Conservation (phyloP, 30 jellyfish, hydroid and myxozoan species). For the Rhopilema esculentum region DNA sequence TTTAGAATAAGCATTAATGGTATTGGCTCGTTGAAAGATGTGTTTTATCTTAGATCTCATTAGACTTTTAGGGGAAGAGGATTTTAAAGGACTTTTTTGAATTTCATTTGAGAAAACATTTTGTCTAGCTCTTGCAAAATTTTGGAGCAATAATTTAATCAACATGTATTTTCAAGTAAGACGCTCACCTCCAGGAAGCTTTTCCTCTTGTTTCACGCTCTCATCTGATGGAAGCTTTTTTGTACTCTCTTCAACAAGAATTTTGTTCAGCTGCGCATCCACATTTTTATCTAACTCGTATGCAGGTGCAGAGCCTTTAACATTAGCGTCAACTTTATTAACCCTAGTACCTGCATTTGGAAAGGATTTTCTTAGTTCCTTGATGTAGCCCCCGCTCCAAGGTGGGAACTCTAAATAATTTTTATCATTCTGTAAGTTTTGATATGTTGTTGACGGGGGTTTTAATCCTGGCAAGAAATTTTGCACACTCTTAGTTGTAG, state of each 20-base stretch:
- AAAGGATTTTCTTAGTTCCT: slow-evolving; percentile 5
- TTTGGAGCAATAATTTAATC: too few species aligned
- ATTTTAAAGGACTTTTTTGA: too few species aligned
- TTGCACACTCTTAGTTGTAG: slow-evolving; percentile 72
- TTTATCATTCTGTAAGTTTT: neutral
- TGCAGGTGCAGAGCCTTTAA: neutral
- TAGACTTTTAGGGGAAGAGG: too few species aligned
- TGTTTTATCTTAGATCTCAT: too few species aligned
- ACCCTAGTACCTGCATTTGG: slow-evolving; percentile 1
- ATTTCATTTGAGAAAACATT: too few species aligned
- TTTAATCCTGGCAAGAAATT: slow-evolving; percentile 43
- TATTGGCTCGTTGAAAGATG: too few species aligned
- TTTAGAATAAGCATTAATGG: too few species aligned
- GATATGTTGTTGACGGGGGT: slow-evolving; percentile 27
- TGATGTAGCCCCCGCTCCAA: slow-evolving; percentile 23
- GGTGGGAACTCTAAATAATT: slow-evolving; percentile 19
- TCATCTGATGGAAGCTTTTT: slow-evolving; percentile 8
- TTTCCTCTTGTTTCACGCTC: neutral
- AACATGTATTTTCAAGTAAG: neutral
- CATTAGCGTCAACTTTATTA: neutral
- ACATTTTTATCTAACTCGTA: neutral
- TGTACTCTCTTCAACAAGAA: slow-evolving; percentile 34
- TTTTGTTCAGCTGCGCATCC: neutral
- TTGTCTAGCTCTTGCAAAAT: too few species aligned
- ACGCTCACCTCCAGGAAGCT: neutral